Conservation (phyloP, 2,888 invertebrate genomes). For the Acanthacorydalis orientalis region DNA sequence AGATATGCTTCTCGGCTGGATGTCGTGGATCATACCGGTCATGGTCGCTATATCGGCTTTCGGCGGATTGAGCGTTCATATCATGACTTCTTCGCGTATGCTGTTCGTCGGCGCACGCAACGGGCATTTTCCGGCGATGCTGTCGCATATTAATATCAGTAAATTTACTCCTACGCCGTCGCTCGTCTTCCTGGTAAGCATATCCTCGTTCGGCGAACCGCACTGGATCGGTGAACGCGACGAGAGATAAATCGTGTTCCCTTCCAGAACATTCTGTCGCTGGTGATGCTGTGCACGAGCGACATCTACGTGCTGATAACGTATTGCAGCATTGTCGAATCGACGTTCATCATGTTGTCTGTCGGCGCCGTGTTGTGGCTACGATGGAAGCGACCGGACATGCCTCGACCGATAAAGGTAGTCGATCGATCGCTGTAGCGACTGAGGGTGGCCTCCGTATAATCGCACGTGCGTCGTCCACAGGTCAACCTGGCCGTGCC, state of each 20-base stretch:
- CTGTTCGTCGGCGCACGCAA: conserved; percentile 82
- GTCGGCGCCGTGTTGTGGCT: conserved; percentile 73
- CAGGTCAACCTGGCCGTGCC: conserved; percentile 35
- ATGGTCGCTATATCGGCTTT: conserved; percentile 86
- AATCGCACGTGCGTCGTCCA: too few relatives aligned
- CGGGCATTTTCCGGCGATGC: conserved; percentile 68
- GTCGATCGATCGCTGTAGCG: conserved; percentile 9
- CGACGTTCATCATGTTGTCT: conserved; percentile 77
- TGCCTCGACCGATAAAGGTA: conserved; percentile 74
- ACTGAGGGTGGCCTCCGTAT: too few relatives aligned
- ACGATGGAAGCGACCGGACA: conserved; percentile 59
- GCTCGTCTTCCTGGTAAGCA: conserved; percentile 60
- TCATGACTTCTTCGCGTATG: conserved; percentile 89
- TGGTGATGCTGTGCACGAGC: conserved; percentile 69
- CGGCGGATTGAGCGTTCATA: conserved; percentile 85
- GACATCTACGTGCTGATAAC: conserved; percentile 78
- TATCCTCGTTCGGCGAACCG: too few relatives aligned
- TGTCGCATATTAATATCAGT: conserved; percentile 62
- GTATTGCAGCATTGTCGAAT: conserved; percentile 83
- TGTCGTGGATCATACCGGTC: conserved; percentile 71
- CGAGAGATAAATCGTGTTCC: conserved; percentile 8
- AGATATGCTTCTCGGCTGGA: conserved; percentile 50
- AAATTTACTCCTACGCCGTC: conserved; percentile 67
- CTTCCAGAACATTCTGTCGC: conserved; percentile 62
- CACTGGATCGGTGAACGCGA: too few relatives aligned